A percentile compares a stretch with the other conserved stretches of the same genome.
phyloP scores from a whole-genome alignment of 2,888 invertebrate genomes.

The Busseola fusca region DNA sequence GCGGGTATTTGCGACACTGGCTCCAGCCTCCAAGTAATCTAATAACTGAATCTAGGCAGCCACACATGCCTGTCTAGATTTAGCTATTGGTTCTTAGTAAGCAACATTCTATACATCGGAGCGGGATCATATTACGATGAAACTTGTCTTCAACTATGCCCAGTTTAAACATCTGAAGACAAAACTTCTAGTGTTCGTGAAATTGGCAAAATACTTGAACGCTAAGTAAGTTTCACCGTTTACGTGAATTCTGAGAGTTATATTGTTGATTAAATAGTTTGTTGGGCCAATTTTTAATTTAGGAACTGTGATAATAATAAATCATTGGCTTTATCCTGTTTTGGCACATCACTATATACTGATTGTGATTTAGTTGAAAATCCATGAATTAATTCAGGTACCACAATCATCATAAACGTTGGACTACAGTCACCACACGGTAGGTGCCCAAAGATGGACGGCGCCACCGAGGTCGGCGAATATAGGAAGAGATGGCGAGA shows the following conservation, averaged over 20 bases:
- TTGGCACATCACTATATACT: neutral
- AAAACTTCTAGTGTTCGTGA: constrained; percentile 41
- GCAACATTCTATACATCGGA: constrained; percentile 32
- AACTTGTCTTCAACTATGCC: constrained; percentile 44
- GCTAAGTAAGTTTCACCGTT: constrained; percentile 31
- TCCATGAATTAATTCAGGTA: neutral
- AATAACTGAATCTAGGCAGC: constrained; percentile 39
- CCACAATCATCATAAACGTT: neutral
- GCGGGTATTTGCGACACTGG: constrained; percentile 12
- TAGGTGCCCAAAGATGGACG: too few species aligned
- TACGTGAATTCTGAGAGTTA: constrained; percentile 14
- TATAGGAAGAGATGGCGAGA: too few species aligned
- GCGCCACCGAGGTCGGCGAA: too few species aligned
- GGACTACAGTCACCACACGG: too few species aligned
- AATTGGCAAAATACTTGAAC: constrained; percentile 41
- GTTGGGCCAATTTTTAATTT: constrained; percentile 16
- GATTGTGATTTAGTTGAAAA: neutral
- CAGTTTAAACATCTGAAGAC: constrained; percentile 47
- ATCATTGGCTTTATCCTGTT: constrained; percentile 25
- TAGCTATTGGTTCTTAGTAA: constrained; percentile 15
- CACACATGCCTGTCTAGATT: constrained; percentile 28
- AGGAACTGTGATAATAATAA: constrained; percentile 8
- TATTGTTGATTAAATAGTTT: constrained; percentile 35
- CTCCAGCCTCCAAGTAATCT: constrained; percentile 38
- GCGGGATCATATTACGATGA: constrained; percentile 32